Conservation (phyloP, 2,888 invertebrate genomes). For the Elmis aenea region DNA sequence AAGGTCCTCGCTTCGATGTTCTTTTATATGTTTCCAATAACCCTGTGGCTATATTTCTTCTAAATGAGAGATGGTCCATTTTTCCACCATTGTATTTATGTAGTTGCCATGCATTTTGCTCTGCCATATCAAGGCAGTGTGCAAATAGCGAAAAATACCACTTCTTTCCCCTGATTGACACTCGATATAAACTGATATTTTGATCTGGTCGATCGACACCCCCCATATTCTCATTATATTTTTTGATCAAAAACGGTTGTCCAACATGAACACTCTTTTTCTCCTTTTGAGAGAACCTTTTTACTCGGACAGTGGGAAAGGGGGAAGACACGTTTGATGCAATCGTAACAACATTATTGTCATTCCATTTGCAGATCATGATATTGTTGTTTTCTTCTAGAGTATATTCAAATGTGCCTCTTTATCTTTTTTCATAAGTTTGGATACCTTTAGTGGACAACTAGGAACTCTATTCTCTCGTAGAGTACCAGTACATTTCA, state of each 20-base stretch:
- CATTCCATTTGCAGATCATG: slow-evolving; percentile 18
- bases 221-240: slow-evolving; percentile 29
- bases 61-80: slow-evolving; percentile 25
- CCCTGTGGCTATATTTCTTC: slow-evolving; percentile 19
- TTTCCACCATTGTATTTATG: slow-evolving; percentile 19
- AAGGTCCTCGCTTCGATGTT: neutral
- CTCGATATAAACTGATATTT: slow-evolving; percentile 28
- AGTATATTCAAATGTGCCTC: slow-evolving; percentile 8
- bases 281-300: slow-evolving; percentile 10
- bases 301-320: slow-evolving; percentile 9
- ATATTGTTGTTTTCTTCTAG: slow-evolving; percentile 1
- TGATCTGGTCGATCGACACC: slow-evolving; percentile 28
- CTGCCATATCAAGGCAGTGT: slow-evolving; percentile 27
- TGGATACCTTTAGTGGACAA: slow-evolving; percentile 8
- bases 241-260: slow-evolving; percentile 23
- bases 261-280: slow-evolving; percentile 20
- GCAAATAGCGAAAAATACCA: slow-evolving; percentile 31
- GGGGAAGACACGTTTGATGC: slow-evolving; percentile 15
- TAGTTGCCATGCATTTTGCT: slow-evolving; percentile 32
- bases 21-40: neutral
- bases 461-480: slow-evolving; percentile 15
- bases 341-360: slow-evolving; percentile 22
- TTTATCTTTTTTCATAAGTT: slow-evolving; percentile 1
- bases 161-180: slow-evolving; percentile 28
- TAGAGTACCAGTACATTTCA: slow-evolving; percentile 18